Evolutionary conservation across 2,113 vertebrate genomes (phyloP).

Genomic region (Rhombomys opimus): DNA sequence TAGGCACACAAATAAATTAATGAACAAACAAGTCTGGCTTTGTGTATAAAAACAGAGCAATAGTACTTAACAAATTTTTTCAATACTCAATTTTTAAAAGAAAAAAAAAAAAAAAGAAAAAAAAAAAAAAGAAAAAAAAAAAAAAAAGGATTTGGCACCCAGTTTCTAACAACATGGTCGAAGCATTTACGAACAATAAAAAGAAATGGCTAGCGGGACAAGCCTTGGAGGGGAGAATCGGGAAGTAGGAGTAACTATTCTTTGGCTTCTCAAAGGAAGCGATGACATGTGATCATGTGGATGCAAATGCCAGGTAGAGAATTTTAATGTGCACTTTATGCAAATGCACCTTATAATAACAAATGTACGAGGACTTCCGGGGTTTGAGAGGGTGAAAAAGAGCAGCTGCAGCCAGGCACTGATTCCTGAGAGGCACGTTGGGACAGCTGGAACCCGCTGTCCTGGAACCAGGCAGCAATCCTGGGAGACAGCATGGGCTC

Average conservation of each 20-base stretch:
- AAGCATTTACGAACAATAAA: neutral
- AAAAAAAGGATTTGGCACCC: slow-evolving; percentile 19
- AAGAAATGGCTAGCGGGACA: slow-evolving; percentile 16
- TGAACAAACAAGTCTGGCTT: neutral
- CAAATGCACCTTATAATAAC: slow-evolving; percentile 36
- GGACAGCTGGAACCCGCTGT: accelerated
- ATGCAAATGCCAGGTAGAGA: slow-evolving; percentile 48
- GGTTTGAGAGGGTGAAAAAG: neutral
- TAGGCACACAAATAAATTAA: neutral
- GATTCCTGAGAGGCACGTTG: neutral
- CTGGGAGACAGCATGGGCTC: neutral
- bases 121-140: slow-evolving; percentile 3
- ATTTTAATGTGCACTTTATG: slow-evolving; percentile 58
- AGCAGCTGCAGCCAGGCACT: neutral
- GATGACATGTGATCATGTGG: neutral
- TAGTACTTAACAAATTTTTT: slow-evolving; percentile 41
- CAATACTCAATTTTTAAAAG: slow-evolving; percentile 36
- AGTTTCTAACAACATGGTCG: neutral
- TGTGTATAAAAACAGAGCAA: slow-evolving; percentile 55
- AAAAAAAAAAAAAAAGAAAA: neutral
- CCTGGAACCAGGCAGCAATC: neutral
- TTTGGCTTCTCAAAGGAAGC: neutral
- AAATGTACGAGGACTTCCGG: slow-evolving; percentile 7
- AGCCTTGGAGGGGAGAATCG: neutral
- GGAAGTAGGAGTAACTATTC: neutral